Evolutionary conservation across 2,113 vertebrate species (phyloP).

Genomic region (Malaclemys terrapin): DNA sequence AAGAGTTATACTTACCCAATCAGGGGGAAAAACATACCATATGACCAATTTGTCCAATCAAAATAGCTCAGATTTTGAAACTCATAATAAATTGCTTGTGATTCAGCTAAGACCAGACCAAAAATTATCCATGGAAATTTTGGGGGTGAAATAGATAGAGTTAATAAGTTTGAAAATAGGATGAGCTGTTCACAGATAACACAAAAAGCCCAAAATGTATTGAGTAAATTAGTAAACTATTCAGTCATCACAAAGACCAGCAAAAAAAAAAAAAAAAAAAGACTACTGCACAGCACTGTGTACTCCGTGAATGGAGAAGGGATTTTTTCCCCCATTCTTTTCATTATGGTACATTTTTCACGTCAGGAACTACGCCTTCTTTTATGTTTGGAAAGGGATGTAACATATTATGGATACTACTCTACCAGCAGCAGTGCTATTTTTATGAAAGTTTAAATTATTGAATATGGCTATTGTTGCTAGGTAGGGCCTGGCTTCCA

Average conservation of each 20-base stretch:
- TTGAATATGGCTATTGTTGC: slow-evolving; percentile 38
- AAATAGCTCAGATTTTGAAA: not conserved
- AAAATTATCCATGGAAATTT: slow-evolving; percentile 8
- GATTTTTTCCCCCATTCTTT: not conserved
- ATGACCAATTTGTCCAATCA: not conserved
- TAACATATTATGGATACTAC: slow-evolving; percentile 47
- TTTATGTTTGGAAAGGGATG: slow-evolving; percentile 40
- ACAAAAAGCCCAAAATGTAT: slow-evolving; percentile 19
- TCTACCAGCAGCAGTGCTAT: slow-evolving; percentile 40
- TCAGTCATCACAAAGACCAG: not conserved
- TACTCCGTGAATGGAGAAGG: slow-evolving; percentile 19
- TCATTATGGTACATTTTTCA: slow-evolving; percentile 30
- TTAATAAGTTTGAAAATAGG: not conserved
- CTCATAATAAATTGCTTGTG: not conserved
- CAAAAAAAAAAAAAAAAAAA: not conserved
- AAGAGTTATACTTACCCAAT: not conserved
- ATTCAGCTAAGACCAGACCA: not conserved
- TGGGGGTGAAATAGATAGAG: not conserved
- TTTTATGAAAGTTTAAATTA: slow-evolving; percentile 59
- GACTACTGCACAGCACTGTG: not conserved
- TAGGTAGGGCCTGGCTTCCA: slow-evolving; percentile 68
- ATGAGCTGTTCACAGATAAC: not conserved
- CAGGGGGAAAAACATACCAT: not conserved
- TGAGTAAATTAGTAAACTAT: slow-evolving; percentile 1
- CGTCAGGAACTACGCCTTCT: slow-evolving; percentile 34